phyloP scores from a whole-genome alignment of 2,113 vertebrate species.

The Accipiter virgatus region DNA sequence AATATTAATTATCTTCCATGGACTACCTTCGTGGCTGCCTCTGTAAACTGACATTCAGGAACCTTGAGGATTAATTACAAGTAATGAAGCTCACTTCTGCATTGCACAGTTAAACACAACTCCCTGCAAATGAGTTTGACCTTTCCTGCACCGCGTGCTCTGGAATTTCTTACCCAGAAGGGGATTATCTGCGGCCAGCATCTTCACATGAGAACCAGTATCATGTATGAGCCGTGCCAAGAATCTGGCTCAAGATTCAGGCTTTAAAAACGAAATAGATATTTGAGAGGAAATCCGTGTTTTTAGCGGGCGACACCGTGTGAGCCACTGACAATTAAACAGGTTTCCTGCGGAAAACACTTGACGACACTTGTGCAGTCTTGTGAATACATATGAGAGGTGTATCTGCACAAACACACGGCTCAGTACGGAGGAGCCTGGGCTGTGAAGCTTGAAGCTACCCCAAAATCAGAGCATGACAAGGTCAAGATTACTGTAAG shows the following conservation, averaged over 20 bases:
- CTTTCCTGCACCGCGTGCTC: slow-evolving; percentile 37
- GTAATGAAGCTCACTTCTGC: slow-evolving; percentile 59
- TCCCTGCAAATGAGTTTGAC: slow-evolving; percentile 65
- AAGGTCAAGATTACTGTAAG: neutral
- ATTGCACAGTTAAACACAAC: slow-evolving; percentile 46
- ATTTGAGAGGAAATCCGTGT: neutral
- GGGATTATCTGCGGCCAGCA: slow-evolving; percentile 3
- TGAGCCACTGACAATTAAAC: neutral
- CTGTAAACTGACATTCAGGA: slow-evolving; percentile 64
- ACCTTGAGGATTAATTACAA: slow-evolving; percentile 65
- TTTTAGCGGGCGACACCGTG: neutral
- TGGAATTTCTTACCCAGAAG: slow-evolving; percentile 28
- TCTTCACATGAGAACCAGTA: neutral
- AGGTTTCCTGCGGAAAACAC: neutral
- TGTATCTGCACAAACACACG: neutral
- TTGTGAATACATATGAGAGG: neutral
- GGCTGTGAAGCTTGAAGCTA: neutral
- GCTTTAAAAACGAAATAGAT: neutral
- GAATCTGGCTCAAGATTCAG: neutral
- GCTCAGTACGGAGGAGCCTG: neutral
- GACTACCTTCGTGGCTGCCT: slow-evolving; percentile 2
- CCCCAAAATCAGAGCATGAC: neutral
- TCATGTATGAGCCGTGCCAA: neutral
- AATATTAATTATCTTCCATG: slow-evolving; percentile 57
- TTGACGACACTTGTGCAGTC: neutral